Evolutionary conservation across 2,113 vertebrate species (phyloP), one percentile per base, ranked within the genome.

Genomic region (Oreotrochilus melanogaster): DNA sequence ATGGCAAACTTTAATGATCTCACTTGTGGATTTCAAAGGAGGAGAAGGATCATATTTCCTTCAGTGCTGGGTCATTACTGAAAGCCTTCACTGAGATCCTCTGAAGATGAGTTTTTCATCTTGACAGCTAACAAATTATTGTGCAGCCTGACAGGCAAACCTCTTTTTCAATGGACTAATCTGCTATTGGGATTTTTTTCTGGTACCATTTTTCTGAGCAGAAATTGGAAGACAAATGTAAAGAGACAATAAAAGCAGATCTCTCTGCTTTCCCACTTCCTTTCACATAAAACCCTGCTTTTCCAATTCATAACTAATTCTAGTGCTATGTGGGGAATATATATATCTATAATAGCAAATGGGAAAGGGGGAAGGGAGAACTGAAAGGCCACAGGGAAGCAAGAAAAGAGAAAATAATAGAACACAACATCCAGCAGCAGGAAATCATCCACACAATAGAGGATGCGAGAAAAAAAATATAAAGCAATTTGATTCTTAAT

Each of bases 21-120:
- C 4, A 0, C 54, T 66, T 70, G 35, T 57, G 78, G 79, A 88
- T 91, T 94, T 92, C 84, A 94, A 92, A 96, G 76, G 64, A 92
- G 22, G 67, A 87, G 51, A 87, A 85, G 7, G 69, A 92, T 87
- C 80, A 87, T 56, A 56, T 33, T 92, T 89, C 37, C 47, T 92
- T 67, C 65, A 67, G 51, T 60, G 48, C 37, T 71, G n/a, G 33
- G 65, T 89, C 73, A 30, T 15, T 73, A 50, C 79, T 76, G 54
- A n/a, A 83, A 88, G 54, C 70, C 48, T 87, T 94, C 43, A n/a
- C 53, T 78, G 56, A 85, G 31, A 78, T 91, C 53, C 53, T 89
- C 61, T 4, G 2, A 87, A 91, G 56, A 74, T 71, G 65, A 16
- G n/a, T 84, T 89, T 81, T 73, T 60, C 39, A 27, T 84, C 56